Evolutionary conservation across 2,888 invertebrate species (phyloP), one percentile per base, ranked within the genome.

Genomic region (Pandemis heparana): DNA sequence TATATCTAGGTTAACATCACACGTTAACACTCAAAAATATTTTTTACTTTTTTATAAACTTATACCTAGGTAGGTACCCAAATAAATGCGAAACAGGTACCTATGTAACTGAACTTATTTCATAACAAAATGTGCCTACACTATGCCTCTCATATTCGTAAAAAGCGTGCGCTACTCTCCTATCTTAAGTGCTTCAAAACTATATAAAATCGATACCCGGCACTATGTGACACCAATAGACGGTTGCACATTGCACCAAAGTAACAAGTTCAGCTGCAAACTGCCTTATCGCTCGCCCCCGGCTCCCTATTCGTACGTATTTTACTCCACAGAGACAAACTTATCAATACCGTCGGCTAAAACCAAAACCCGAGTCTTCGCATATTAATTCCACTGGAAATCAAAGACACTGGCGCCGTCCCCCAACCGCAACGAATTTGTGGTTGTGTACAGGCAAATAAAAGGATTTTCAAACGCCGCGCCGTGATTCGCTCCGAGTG

Each of bases 201-300:
- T 43, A 67, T 62, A 53, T n/a, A 41, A 32, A 38, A 72, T 62
- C 68, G 63, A 62, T 71, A 71, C 51, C 10, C 10, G 38, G 18
- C 62, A 32, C 48, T 32, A 46, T 67, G 48, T 43, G 68, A 62
- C 53, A 61, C 61, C 48, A 43, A 23, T 12, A 63, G 43, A 41
- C 38, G 51, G 59, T 59, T 71, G 71, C 71, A 67, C 61, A 62
- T 69, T 73, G 68, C 73, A 69, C 68, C 48, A 69, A 69, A 69
- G 18, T 56, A 48, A 48, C 23, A 64, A 64, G 68, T 64, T 72
- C 59, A 63, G 67, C 32, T 69, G 59, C 48, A 43, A 71, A 73
- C 73, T 59, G 59, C 68, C 73, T 73, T 73, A 73, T 68, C 68
- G 63, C 63, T 23, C 18, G 72, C 72, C 62, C 68, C 63, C 59